Evolutionary conservation across 2,888 invertebrate species (phyloP).

Genomic region (Calliopum simillimum): DNA sequence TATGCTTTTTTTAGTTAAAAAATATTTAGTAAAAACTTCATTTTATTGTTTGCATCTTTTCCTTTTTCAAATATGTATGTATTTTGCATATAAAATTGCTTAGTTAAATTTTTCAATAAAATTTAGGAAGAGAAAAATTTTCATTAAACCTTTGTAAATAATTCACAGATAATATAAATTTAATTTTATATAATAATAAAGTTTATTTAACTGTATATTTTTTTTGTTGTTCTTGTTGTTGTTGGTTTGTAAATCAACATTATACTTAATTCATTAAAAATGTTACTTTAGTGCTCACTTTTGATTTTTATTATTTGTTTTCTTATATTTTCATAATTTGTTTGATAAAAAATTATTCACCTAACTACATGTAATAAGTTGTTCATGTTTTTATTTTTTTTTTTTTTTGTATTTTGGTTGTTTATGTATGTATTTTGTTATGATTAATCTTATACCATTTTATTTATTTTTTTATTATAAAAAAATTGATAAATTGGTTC

Average conservation of each 20-base stretch:
- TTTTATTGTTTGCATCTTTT: not conserved
- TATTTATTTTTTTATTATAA: too few relatives aligned
- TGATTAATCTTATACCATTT: too few relatives aligned
- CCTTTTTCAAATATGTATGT: not conserved
- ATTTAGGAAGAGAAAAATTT: constrained; percentile 22
- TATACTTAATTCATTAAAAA: constrained; percentile 3
- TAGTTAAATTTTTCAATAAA: constrained; percentile 17
- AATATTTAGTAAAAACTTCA: not conserved
- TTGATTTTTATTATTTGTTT: constrained; percentile 26
- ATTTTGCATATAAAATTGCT: constrained; percentile 30
- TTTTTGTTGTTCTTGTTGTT: too few relatives aligned
- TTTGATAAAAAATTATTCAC: constrained; percentile 33
- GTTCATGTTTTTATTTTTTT: constrained; percentile 9
- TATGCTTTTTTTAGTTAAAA: too few relatives aligned
- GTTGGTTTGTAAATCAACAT: constrained; percentile 8
- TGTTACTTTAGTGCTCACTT: not conserved
- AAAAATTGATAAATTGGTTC: too few relatives aligned
- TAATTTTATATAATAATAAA: constrained; percentile 17
- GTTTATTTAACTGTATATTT: constrained; percentile 8
- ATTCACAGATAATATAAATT: constrained; percentile 31
- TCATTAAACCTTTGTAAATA: constrained; percentile 25
- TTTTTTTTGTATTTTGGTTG: not conserved
- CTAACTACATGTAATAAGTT: constrained; percentile 30
- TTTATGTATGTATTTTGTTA: too few relatives aligned
- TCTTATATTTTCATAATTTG: constrained; percentile 20